These are phyloP conservation scores for Thelaira solivaga DNA, from an alignment of 2,888 invertebrate species.

Conservation along the genomic window DNA sequence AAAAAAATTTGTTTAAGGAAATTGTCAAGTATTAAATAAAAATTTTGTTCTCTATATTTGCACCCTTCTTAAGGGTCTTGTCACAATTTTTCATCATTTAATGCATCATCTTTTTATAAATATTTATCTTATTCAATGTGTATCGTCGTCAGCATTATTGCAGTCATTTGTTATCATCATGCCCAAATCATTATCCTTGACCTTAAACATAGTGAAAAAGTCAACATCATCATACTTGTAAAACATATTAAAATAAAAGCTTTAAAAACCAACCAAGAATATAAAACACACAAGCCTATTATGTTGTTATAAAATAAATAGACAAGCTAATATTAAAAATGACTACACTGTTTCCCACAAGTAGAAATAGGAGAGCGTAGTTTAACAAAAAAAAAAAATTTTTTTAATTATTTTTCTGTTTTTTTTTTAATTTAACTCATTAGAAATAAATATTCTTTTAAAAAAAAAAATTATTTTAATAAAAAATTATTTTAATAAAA, in stretches of 20 bases:
- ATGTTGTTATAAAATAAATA: slow-evolving; percentile 47
- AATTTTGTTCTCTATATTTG: background rate
- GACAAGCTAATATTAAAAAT: slow-evolving; percentile 1
- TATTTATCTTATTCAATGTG: slow-evolving; percentile 21
- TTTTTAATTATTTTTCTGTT: too few relatives aligned
- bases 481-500: too few relatives aligned
- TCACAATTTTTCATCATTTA: background rate
- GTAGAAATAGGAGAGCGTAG: background rate
- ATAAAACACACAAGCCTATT: slow-evolving; percentile 36
- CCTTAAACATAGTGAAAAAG: slow-evolving; percentile 46
- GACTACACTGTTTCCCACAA: slow-evolving; percentile 4
- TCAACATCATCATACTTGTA: slow-evolving; percentile 53
- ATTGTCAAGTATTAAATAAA: background rate
- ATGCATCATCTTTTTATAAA: background rate
- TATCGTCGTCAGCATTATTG: slow-evolving; percentile 12
- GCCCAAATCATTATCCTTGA: slow-evolving; percentile 58
- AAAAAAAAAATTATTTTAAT: too few relatives aligned
- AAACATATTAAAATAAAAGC: background rate
- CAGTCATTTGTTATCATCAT: slow-evolving; percentile 28
- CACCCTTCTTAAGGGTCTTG: background rate
- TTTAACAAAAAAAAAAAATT: too few relatives aligned
- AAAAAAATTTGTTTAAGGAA: too few relatives aligned
- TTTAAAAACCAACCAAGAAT: slow-evolving; percentile 4
- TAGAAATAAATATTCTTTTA: too few relatives aligned
- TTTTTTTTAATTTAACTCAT: too few relatives aligned